Evolutionary conservation across 2,888 invertebrate genomes (phyloP).

Genomic region (Dynastes maya): DNA sequence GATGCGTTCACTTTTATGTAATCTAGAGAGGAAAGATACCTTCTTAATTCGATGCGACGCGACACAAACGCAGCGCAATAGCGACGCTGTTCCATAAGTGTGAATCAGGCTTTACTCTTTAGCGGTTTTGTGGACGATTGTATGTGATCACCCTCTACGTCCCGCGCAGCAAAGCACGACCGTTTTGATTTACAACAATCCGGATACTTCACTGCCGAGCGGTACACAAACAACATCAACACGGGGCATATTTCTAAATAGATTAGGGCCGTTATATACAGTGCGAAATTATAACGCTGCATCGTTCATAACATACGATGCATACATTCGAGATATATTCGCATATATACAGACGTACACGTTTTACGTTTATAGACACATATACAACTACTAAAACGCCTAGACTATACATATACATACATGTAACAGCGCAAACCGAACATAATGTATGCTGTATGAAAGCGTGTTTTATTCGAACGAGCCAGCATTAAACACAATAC

Average conservation of each 20-base stretch:
- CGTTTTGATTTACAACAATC: slow-evolving; percentile 33
- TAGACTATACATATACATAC: slow-evolving; percentile 6
- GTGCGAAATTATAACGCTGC: slow-evolving; percentile 36
- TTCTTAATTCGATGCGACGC: too few species aligned
- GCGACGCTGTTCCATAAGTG: too few species aligned
- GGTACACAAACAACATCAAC: slow-evolving; percentile 13
- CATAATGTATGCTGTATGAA: slow-evolving; percentile 41
- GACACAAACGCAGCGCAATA: too few species aligned
- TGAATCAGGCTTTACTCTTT: too few species aligned
- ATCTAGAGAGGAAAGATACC: too few species aligned
- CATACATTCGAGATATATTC: background rate
- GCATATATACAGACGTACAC: slow-evolving; percentile 8
- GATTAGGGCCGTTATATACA: slow-evolving; percentile 37
- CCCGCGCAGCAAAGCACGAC: background rate
- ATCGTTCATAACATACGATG: slow-evolving; percentile 37
- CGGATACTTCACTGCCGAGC: slow-evolving; percentile 22
- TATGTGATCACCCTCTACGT: background rate
- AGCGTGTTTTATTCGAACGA: slow-evolving; percentile 38
- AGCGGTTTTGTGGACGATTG: too few species aligned
- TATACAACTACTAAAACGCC: too few species aligned
- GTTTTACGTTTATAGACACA: too few species aligned
- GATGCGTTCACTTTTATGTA: too few species aligned
- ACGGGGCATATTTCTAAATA: slow-evolving; percentile 22
- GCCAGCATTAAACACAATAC: slow-evolving; percentile 59
- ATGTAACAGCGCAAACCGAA: slow-evolving; percentile 25